A percentile compares a stretch with the other conserved stretches of the same genome.
These are phyloP conservation scores for Oscheius sp. DNA, from an alignment of 2,888 invertebrate genomes.

Conservation along the genomic window DNA sequence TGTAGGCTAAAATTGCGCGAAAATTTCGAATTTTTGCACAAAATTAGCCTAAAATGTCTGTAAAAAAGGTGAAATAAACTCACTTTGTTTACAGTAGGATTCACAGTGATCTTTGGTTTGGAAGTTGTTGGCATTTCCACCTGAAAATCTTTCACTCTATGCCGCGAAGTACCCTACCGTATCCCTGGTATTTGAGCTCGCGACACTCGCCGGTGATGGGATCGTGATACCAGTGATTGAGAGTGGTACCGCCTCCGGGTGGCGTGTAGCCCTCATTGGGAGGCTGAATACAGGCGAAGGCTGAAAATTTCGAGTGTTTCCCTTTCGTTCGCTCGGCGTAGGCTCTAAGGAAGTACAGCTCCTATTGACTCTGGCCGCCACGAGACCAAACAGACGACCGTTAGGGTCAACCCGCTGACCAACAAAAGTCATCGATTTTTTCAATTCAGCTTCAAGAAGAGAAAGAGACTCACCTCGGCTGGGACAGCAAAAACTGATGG, in stretches of 20 bases:
- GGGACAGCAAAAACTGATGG: constrained; percentile 70
- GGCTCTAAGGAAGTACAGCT: constrained; percentile 8
- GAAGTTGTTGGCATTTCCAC: constrained; percentile 69
- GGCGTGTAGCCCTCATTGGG: constrained; percentile 69
- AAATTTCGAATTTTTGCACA: too few relatives aligned
- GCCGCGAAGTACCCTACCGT: constrained; percentile 19
- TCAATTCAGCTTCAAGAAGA: neutral
- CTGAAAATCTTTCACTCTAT: neutral
- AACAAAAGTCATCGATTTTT: neutral
- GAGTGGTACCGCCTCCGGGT: constrained; percentile 67
- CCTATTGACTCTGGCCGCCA: constrained; percentile 16
- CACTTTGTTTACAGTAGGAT: constrained; percentile 69
- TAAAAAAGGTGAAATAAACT: constrained; percentile 36
- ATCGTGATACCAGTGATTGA: constrained; percentile 69
- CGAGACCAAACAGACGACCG: constrained; percentile 19
- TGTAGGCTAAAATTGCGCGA: too few relatives aligned
- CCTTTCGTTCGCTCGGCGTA: neutral
- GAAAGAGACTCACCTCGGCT: constrained; percentile 54
- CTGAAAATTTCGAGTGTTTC: constrained; percentile 41
- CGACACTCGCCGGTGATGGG: constrained; percentile 68
- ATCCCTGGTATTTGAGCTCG: constrained; percentile 67
- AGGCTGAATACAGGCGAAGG: constrained; percentile 69
- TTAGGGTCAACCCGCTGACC: constrained; percentile 13
- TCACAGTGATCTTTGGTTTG: constrained; percentile 70
- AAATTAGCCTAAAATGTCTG: neutral